Percentiles rank a stretch among this genome's conserved stretches.
Evolutionary conservation across 2,113 vertebrate species (phyloP).

Genomic region (Actenoides hombroni): DNA sequence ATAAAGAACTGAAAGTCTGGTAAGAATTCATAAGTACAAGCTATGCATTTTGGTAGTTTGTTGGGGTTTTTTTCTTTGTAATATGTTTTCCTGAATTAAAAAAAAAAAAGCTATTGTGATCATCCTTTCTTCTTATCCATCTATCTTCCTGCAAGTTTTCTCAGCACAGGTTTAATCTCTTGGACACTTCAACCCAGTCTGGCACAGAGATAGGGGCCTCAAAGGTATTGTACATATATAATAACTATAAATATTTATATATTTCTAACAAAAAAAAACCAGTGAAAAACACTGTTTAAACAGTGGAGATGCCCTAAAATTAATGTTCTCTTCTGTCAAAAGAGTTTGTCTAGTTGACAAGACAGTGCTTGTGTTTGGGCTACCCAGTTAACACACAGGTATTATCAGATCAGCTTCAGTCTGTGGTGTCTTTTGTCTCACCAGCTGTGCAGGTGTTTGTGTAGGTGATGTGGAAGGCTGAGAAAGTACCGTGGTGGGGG

Average conservation of each 20-base stretch:
- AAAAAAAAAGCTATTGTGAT: background rate
- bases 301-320: background rate
- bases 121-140: background rate
- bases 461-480: fast-evolving
- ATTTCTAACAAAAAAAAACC: background rate
- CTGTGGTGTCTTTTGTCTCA: background rate
- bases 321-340: background rate
- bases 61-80: background rate
- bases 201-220: background rate
- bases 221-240: background rate
- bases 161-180: background rate
- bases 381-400: background rate
- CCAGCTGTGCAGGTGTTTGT: background rate
- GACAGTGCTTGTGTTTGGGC: fast-evolving
- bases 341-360: background rate
- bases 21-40: background rate
- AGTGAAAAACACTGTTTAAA: background rate
- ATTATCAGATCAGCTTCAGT: background rate
- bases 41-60: background rate
- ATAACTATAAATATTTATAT: background rate
- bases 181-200: background rate
- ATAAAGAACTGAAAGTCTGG: background rate
- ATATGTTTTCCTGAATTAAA: background rate
- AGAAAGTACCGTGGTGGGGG: background rate
- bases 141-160: background rate